Percentiles rank a stretch among this genome's conserved stretches.
phyloP scores from a whole-genome alignment of 37 sponge, comb jelly and placozoan species.

The Amphimedon queenslandica region DNA sequence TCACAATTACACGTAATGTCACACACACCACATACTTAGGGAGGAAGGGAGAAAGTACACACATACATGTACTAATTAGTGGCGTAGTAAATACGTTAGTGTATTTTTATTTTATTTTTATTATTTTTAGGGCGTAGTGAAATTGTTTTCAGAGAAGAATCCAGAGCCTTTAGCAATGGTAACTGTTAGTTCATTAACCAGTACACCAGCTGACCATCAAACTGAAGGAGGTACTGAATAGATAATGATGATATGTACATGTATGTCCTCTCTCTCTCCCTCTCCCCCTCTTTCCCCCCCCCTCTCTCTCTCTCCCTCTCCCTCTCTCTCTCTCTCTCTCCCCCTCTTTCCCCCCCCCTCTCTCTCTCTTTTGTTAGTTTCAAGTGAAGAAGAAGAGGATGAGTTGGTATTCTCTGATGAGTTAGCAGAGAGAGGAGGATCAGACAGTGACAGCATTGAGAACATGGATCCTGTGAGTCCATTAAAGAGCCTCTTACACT shows the following conservation, averaged over 20 bases:
- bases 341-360: conserved; percentile 3
- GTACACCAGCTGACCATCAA: conserved; percentile 29
- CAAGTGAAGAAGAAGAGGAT: conserved; percentile 63
- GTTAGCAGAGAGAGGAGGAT: conserved; percentile 32
- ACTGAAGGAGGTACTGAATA: background rate
- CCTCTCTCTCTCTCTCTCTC: background rate
- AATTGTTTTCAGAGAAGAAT: conserved; percentile 42
- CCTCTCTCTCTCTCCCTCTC: background rate
- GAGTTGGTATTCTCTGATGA: conserved; percentile 51
- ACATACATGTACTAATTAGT: background rate
- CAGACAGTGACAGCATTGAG: conserved; percentile 44
- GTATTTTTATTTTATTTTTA: background rate
- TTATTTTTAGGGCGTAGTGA: conserved; percentile 37
- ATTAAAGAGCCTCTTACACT: too few species aligned
- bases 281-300: background rate
- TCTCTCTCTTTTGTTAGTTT: too few species aligned
- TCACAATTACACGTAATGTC: too few species aligned
- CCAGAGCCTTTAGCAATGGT: conserved; percentile 43
- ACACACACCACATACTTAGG: too few species aligned
- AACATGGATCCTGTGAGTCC: background rate
- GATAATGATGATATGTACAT: conserved; percentile 24
- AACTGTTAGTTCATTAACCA: conserved; percentile 47
- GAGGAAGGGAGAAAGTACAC: too few species aligned
- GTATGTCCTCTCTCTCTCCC: background rate
- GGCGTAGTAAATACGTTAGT: background rate